These are phyloP conservation scores for Drosophila novamexicana DNA, from an alignment of 1,140 invertebrate genomes.

Conservation along the genomic window DNA sequence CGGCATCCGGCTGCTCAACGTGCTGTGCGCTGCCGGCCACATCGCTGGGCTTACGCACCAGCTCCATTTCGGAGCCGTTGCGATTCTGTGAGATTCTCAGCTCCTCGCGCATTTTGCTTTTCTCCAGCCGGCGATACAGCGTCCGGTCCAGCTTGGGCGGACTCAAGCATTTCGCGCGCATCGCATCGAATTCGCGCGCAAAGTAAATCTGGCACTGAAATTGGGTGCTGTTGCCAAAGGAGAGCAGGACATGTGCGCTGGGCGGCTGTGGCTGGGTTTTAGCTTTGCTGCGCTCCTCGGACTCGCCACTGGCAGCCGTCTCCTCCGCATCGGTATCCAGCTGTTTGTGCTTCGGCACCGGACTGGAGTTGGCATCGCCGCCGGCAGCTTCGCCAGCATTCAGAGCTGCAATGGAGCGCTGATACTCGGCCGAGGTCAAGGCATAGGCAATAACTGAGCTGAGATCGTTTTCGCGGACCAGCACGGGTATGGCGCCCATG, in stretches of 20 bases:
- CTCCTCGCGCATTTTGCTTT: constrained; percentile 79
- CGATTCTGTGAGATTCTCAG: constrained; percentile 79
- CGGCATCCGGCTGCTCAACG: constrained; percentile 47
- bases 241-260: constrained; percentile 89
- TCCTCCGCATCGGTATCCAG: constrained; percentile 64
- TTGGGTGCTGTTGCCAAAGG: constrained; percentile 87
- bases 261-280: constrained; percentile 67
- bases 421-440: constrained; percentile 90
- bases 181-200: constrained; percentile 92
- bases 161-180: constrained; percentile 86
- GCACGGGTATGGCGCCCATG: constrained; percentile 88
- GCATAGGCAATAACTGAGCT: constrained; percentile 96
- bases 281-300: constrained; percentile 49
- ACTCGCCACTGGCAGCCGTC: constrained; percentile 11
- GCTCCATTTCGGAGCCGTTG: constrained; percentile 72
- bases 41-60: constrained; percentile 76
- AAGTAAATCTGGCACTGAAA: constrained; percentile 94
- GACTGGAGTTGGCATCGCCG: constrained; percentile 54
- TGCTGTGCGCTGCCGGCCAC: constrained; percentile 18
- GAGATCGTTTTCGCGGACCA: constrained; percentile 93
- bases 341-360: constrained; percentile 63
- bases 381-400: constrained; percentile 18
- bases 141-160: constrained; percentile 69
- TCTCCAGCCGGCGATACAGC: constrained; percentile 70
- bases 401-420: constrained; percentile 84